phyloP scores from a whole-genome alignment of 2,113 vertebrate species.

The Rhinopithecus roxellana region DNA sequence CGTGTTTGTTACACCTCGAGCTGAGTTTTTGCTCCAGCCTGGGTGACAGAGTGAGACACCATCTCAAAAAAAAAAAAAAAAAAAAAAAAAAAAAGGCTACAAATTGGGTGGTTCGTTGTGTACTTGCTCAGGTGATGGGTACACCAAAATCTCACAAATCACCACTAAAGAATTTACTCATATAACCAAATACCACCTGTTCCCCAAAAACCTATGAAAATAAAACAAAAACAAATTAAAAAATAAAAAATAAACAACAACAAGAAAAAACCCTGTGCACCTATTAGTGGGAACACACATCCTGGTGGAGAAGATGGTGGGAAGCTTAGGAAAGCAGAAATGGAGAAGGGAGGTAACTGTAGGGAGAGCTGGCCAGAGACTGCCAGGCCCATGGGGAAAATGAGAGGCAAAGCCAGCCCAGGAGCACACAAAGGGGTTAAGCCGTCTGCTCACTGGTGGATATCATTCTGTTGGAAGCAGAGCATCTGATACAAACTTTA shows the following conservation, averaged over 20 bases:
- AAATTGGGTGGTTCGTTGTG: no score
- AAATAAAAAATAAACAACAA: neutral
- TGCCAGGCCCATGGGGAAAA: neutral
- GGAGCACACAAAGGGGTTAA: neutral
- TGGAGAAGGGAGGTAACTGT: no score
- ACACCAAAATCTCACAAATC: no score
- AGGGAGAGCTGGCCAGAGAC: neutral
- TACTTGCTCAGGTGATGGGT: no score
- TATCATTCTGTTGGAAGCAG: neutral
- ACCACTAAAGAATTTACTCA: no score
- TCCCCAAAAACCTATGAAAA: no score
- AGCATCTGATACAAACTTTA: neutral
- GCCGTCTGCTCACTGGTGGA: neutral
- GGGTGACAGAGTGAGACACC: neutral
- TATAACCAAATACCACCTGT: no score
- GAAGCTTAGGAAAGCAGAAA: neutral
- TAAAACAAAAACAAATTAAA: neutral
- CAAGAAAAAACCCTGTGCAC: neutral
- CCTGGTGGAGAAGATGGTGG: neutral
- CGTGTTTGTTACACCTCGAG: no score
- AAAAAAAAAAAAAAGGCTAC: no score
- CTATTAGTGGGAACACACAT: neutral
- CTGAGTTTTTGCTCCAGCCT: neutral
- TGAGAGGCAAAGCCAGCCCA: neutral
- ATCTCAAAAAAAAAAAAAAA: no score